Conservation (phyloP, 1,140 invertebrate species). For the Drosophila nebulosa region DNA sequence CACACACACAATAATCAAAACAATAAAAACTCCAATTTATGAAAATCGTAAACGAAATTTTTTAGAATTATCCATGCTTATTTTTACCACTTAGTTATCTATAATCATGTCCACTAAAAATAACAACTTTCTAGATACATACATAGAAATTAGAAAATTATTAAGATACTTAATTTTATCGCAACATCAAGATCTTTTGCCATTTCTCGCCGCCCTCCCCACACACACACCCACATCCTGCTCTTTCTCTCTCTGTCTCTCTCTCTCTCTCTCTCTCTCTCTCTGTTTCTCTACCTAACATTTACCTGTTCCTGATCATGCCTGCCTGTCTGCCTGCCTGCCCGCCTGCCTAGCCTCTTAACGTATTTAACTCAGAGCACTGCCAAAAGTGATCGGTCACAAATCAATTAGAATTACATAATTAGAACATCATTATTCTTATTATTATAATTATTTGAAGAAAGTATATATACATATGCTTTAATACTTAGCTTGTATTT, state of each 20-base stretch:
- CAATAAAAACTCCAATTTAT: background rate
- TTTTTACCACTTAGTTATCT: background rate
- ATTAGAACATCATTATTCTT: too few species aligned
- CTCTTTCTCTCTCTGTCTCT: background rate
- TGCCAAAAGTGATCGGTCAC: background rate
- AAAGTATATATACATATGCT: constrained; percentile 8
- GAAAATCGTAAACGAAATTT: background rate
- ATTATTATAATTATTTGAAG: background rate
- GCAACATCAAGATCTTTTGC: background rate
- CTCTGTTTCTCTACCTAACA: too few species aligned
- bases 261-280: too few species aligned
- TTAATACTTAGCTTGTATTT: constrained; percentile 14
- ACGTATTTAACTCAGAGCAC: background rate
- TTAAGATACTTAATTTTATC: background rate
- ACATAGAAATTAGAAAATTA: background rate
- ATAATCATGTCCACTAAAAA: background rate
- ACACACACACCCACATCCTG: background rate
- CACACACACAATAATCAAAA: background rate
- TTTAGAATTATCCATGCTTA: background rate
- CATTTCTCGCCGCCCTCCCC: too few species aligned
- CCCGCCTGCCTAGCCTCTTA: background rate
- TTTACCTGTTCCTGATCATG: background rate
- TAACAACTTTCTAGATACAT: background rate
- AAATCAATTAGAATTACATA: constrained; percentile 4
- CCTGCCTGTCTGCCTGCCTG: background rate